A percentile compares a stretch with the other conserved stretches of the same genome.
These are phyloP conservation scores for Drosophila trapezifrons DNA, from an alignment of 1,140 invertebrate genomes.

Conservation along the genomic window DNA sequence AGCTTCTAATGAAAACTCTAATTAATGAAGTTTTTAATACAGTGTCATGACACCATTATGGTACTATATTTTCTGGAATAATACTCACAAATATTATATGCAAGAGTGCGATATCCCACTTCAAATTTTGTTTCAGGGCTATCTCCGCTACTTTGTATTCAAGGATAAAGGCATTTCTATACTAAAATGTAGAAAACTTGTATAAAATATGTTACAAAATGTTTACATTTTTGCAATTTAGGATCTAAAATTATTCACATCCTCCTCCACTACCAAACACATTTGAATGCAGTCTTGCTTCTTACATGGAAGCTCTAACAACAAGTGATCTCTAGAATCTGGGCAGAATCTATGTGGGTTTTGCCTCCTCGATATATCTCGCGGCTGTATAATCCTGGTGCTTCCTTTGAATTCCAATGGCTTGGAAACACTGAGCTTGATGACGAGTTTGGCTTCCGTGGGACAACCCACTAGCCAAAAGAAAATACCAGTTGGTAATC, in stretches of 20 bases:
- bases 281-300: not conserved
- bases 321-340: not conserved
- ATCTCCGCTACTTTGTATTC: too few relatives aligned
- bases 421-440: conserved; percentile 11
- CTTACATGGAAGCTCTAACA: not conserved
- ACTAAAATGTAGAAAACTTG: not conserved
- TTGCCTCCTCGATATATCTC: not conserved
- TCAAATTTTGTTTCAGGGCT: too few relatives aligned
- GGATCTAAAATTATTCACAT: not conserved
- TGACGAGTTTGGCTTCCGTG: not conserved
- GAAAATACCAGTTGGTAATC: not conserved
- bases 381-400: not conserved
- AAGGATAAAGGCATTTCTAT: too few relatives aligned
- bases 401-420: not conserved
- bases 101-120: not conserved
- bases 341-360: not conserved
- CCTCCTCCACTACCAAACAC: not conserved
- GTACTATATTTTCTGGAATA: not conserved
- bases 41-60: too few relatives aligned
- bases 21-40: too few relatives aligned
- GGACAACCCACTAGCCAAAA: conserved; percentile 13
- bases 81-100: not conserved
- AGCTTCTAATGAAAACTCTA: too few relatives aligned
- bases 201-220: too few relatives aligned
- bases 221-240: not conserved